Conservation (phyloP, 2,888 invertebrate species). For the Hydropsyche betteni region DNA sequence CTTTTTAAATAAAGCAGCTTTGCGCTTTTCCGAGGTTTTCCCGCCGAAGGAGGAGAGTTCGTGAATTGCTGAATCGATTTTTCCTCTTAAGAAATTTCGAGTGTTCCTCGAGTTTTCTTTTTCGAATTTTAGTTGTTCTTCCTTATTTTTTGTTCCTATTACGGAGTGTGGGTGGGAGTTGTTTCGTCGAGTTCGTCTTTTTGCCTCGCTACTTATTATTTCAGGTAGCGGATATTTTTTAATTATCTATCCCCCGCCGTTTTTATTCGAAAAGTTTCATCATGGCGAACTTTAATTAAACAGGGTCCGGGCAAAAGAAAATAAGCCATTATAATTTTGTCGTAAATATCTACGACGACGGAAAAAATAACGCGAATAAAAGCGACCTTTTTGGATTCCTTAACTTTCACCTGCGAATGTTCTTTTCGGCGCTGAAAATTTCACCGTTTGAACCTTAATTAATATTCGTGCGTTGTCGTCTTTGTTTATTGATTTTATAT, state of each 20-base stretch:
- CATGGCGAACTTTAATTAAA: slow-evolving; percentile 41
- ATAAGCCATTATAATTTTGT: slow-evolving; percentile 41
- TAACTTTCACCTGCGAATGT: slow-evolving; percentile 15
- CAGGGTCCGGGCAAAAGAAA: slow-evolving; percentile 34
- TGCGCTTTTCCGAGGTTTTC: too few relatives aligned
- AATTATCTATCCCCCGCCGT: slow-evolving; percentile 13
- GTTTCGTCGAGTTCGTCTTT: background rate
- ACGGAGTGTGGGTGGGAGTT: background rate
- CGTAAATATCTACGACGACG: slow-evolving; percentile 35
- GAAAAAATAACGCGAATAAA: slow-evolving; percentile 16
- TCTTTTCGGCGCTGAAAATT: too few relatives aligned
- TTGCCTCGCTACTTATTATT: too few relatives aligned
- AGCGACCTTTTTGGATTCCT: too few relatives aligned
- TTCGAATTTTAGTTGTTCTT: slow-evolving; percentile 2
- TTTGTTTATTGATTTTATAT: too few relatives aligned
- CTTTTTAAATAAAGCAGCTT: too few relatives aligned
- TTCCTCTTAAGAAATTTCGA: too few relatives aligned
- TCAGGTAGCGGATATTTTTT: slow-evolving; percentile 38
- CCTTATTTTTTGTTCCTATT: background rate
- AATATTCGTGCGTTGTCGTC: too few relatives aligned
- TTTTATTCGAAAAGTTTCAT: slow-evolving; percentile 42
- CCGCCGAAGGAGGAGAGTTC: too few relatives aligned
- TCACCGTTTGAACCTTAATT: too few relatives aligned
- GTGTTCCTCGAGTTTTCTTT: background rate
- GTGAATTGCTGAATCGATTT: too few relatives aligned